These are phyloP conservation scores for Eleginops maclovinus DNA, from an alignment of 2,113 vertebrate species.

Conservation along the genomic window DNA sequence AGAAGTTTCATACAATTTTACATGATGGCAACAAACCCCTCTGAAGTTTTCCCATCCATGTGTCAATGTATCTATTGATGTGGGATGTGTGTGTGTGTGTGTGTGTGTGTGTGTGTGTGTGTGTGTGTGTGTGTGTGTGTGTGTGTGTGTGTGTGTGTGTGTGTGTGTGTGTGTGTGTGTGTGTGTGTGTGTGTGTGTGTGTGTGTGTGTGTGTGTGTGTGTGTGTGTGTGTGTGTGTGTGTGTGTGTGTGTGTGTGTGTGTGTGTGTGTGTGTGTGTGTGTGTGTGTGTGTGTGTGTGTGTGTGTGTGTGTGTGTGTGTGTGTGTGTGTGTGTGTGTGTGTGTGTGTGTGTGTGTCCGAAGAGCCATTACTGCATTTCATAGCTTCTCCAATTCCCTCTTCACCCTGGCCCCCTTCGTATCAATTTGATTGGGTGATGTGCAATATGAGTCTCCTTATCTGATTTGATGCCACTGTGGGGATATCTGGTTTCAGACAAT, in stretches of 20 bases:
- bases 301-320: constrained; percentile 31
- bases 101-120: constrained; percentile 31
- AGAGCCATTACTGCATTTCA: constrained; percentile 66
- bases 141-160: constrained; percentile 31
- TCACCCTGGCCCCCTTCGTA: constrained; percentile 64
- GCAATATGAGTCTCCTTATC: constrained; percentile 79
- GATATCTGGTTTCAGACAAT: constrained; percentile 80
- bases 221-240: constrained; percentile 31
- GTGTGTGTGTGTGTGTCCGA: constrained; percentile 38
- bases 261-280: constrained; percentile 31
- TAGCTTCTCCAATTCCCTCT: constrained; percentile 65
- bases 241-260: constrained; percentile 38
- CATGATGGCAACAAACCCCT: not conserved
- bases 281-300: constrained; percentile 38
- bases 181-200: constrained; percentile 31
- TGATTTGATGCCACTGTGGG: constrained; percentile 78
- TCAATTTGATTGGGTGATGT: constrained; percentile 80
- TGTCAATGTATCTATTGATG: constrained; percentile 44
- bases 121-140: constrained; percentile 38
- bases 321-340: constrained; percentile 38
- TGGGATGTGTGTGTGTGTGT: constrained; percentile 30
- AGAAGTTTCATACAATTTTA: not conserved
- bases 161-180: constrained; percentile 38
- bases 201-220: constrained; percentile 38
- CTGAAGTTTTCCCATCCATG: constrained; percentile 18